These are phyloP conservation scores for Cryptotis parvus DNA, from an alignment of 2,113 vertebrate species.

Conservation along the genomic window DNA sequence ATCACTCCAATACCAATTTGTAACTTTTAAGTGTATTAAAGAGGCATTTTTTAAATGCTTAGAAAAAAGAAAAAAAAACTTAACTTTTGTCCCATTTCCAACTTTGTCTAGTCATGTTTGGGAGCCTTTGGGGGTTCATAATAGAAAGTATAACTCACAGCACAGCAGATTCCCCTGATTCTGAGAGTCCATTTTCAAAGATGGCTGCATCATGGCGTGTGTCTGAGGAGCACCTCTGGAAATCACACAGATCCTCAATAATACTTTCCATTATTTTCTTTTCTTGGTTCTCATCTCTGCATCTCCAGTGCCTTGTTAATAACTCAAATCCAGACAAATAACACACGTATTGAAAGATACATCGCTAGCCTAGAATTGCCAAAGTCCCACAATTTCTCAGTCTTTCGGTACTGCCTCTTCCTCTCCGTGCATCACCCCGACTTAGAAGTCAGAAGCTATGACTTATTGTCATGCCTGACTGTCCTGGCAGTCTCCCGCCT, in stretches of 20 bases:
- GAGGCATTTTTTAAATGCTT: not conserved
- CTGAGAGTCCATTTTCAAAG: not conserved
- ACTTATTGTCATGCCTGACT: not conserved
- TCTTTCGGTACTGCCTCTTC: not conserved
- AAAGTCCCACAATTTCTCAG: not conserved
- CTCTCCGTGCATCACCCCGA: rapidly evolving
- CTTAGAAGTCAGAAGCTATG: not conserved
- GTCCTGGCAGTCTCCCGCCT: not conserved
- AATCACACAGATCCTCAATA: not conserved
- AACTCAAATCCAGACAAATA: not conserved
- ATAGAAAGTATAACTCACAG: not conserved
- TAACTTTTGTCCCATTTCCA: not conserved
- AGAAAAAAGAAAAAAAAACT: not conserved
- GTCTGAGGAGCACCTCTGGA: not conserved
- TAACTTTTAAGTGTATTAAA: not conserved
- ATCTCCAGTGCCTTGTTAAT: slow-evolving; percentile 4
- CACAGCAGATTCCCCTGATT: not conserved
- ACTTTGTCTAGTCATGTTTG: not conserved
- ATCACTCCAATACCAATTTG: no score
- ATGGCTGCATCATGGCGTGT: not conserved
- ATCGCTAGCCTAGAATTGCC: not conserved
- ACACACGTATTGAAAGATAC: not conserved
- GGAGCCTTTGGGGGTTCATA: not conserved
- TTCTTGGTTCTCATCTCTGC: not conserved
- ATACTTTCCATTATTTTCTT: not conserved